These are phyloP conservation scores for Chunga burmeisteri DNA, from an alignment of 2,113 vertebrate genomes.

Conservation along the genomic window DNA sequence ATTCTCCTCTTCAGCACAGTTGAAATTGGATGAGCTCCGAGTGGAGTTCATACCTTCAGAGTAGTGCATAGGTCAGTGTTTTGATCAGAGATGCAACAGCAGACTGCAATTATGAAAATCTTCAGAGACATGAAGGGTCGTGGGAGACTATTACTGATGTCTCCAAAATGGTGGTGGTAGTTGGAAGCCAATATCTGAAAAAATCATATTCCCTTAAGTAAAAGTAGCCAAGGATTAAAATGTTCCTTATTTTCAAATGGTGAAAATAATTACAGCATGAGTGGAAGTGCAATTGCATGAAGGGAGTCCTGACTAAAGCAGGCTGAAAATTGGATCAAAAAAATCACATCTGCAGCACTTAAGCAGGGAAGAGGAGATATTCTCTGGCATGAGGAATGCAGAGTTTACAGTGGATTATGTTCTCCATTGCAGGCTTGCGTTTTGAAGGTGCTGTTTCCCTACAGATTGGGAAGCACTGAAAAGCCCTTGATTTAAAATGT, in stretches of 20 bases:
- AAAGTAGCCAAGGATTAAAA: background rate
- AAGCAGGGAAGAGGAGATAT: background rate
- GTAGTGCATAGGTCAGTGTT: background rate
- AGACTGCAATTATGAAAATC: background rate
- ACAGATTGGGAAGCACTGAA: background rate
- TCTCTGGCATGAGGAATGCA: background rate
- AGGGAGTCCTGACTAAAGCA: background rate
- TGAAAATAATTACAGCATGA: background rate
- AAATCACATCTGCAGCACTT: background rate
- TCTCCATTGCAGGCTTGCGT: background rate
- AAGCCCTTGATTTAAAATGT: background rate
- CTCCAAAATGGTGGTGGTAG: background rate
- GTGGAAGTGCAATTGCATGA: rapidly evolving
- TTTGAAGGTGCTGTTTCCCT: background rate
- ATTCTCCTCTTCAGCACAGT: background rate
- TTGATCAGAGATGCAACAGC: background rate
- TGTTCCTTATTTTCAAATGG: background rate
- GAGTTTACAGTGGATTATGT: background rate
- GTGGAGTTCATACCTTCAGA: background rate
- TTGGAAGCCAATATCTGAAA: background rate
- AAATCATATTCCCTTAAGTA: background rate
- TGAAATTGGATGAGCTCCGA: background rate
- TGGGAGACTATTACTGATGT: background rate
- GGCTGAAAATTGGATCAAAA: background rate
- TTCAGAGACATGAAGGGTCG: background rate